phyloP scores from a whole-genome alignment of 2,113 vertebrate genomes.

The Nymphicus hollandicus region DNA sequence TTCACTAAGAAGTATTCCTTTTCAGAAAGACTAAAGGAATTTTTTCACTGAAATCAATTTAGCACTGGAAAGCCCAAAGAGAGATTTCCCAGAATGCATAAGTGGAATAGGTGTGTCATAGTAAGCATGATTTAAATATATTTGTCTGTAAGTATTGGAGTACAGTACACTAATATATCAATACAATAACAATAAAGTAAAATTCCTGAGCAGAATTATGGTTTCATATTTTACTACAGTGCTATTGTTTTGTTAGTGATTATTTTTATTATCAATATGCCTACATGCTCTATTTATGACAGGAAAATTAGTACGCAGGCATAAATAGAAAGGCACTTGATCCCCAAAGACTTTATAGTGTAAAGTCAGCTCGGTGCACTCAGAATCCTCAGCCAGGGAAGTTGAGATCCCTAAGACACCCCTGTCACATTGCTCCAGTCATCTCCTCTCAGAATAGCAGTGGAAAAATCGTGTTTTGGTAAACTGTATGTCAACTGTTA shows the following conservation, averaged over 20 bases:
- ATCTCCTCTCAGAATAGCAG: background rate
- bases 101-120: background rate
- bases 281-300: background rate
- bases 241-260: background rate
- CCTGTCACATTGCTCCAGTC: background rate
- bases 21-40: conserved; percentile 24
- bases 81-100: conserved; percentile 5
- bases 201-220: background rate
- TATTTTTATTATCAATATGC: background rate
- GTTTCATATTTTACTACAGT: background rate
- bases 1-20: conserved; percentile 25
- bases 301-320: background rate
- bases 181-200: background rate
- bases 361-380: background rate
- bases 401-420: background rate
- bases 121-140: conserved; percentile 26
- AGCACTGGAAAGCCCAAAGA: background rate
- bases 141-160: background rate
- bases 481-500: background rate
- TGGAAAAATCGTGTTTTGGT: background rate
- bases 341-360: background rate
- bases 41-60: conserved; percentile 39
- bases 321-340: background rate
- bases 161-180: background rate
- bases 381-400: background rate